Percentiles rank a stretch among this genome's conserved stretches.
phyloP scores from a whole-genome alignment of 1,140 invertebrate genomes.

The Drosophila kikkawai region DNA sequence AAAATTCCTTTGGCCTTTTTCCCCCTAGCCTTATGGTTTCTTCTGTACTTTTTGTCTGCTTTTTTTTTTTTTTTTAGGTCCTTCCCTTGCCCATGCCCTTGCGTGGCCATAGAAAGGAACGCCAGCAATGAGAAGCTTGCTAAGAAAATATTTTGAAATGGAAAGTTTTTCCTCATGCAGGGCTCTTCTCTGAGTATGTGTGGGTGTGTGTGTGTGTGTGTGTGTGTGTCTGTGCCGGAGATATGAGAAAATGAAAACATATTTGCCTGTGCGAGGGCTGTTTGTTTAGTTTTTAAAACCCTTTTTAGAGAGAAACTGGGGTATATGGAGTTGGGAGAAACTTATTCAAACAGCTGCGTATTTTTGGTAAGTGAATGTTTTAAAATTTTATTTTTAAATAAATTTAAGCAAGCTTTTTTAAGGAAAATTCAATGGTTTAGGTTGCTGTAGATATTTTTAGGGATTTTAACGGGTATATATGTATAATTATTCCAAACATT shows the following conservation, averaged over 20 bases:
- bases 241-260: conserved; percentile 51
- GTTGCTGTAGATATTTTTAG: no score
- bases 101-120: conserved; percentile 23
- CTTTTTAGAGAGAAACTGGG: neutral
- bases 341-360: neutral
- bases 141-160: conserved; percentile 56
- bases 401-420: no score
- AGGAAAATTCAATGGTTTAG: no score
- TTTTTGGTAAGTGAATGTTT: neutral
- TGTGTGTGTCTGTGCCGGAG: conserved; percentile 10
- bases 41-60: neutral
- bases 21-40: neutral
- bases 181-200: neutral
- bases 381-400: neutral
- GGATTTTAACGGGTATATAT: no score
- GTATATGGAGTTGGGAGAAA: neutral
- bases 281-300: conserved; percentile 39
- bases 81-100: conserved; percentile 20
- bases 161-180: conserved; percentile 37
- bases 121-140: conserved; percentile 45
- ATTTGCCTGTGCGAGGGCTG: conserved; percentile 31
- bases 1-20: conserved; percentile 6
- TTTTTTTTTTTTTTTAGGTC: neutral
- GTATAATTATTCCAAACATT: no score
- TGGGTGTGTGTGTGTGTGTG: neutral